phyloP scores from a whole-genome alignment of 1,140 invertebrate species.

The Diabrotica undecimpunctata region DNA sequence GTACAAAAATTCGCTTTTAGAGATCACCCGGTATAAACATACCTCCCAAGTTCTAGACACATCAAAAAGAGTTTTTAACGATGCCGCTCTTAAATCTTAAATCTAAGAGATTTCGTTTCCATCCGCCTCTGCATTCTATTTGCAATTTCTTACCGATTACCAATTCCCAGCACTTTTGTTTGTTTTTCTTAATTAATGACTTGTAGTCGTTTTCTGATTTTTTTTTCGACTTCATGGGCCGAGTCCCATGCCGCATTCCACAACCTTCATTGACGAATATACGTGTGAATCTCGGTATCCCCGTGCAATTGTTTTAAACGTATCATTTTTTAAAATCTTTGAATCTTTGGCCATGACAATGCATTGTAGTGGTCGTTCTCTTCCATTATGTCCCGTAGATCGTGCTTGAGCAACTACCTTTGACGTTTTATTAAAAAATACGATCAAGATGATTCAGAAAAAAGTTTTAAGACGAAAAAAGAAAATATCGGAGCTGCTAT shows the following conservation, averaged over 20 bases:
- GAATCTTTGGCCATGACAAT: too few species aligned
- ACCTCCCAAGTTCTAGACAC: constrained; percentile 1
- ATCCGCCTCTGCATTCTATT: constrained; percentile 21
- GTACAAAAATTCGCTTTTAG: too few species aligned
- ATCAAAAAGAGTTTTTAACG: constrained; percentile 9
- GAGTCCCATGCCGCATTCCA: not conserved
- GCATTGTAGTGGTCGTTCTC: too few species aligned
- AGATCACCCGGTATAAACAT: not conserved
- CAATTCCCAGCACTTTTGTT: constrained; percentile 18
- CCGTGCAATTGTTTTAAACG: too few species aligned
- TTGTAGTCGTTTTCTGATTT: constrained; percentile 14
- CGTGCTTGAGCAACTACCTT: too few species aligned
- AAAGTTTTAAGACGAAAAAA: too few species aligned
- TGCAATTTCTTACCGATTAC: constrained; percentile 18
- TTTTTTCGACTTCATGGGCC: constrained; percentile 14
- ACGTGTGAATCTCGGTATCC: constrained; percentile 7
- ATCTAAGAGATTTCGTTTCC: constrained; percentile 14
- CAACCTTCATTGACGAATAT: constrained; percentile 10
- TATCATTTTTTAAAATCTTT: too few species aligned
- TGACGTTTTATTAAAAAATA: too few species aligned
- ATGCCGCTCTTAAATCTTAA: constrained; percentile 16
- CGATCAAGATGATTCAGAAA: too few species aligned
- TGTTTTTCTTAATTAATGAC: constrained; percentile 22
- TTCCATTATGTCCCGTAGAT: too few species aligned
- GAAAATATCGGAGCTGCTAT: too few species aligned